Base-by-base conservation (phyloP, 2,113 vertebrate genomes). In the Ammodramus savannarum region DNA sequence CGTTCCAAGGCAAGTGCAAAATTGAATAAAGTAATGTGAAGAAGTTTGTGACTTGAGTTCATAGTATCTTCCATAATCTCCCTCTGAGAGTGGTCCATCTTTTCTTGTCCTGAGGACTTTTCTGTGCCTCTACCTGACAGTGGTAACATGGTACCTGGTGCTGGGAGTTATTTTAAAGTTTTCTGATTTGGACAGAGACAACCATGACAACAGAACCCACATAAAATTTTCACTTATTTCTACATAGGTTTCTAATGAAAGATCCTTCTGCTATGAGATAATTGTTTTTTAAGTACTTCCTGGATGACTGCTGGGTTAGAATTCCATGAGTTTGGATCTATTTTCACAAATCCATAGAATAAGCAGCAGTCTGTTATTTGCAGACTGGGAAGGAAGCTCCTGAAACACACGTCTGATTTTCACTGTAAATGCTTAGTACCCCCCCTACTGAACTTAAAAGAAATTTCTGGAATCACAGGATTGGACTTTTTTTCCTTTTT, bases 401-500 rank as follows among this genome's bases (percentile, higher is more conserved):
- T 74, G 43, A 81, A 84, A 10, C 11, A 66, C 11, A 72, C 71
- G 27, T 39, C 18, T 43, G 29, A 58, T 51, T 66, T 80, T 90
- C 3, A 0, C 23, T 58, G 18, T 20, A 34, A 69, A 58, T 2
- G 4, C 17, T 25, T 80, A 82, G 23, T 65, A 41, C 41, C 34
- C 76, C 16, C 27, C 5, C 19, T 57, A 27, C 16, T 43, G 68
- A 83, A 74, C 27, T 69, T 59, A 39, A 15, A 31, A 71, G 67
- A 85, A 69, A 88, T 43, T 90, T 80, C 41, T 79, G 76, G 20
- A 80, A 83, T 83, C 25, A 41, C 27, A 52, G 10, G 11, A 44
- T 8, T 39, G 13, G 16, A 22, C 3, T 15, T 51, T 2, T 0
- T 4, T 4, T 1, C 4, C 1, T 1, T 4, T 13, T 25, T 25